Percentiles rank a stretch among this genome's conserved stretches.
phyloP scores from a whole-genome alignment of 2,113 vertebrate genomes.

The Xenus cinereus region DNA sequence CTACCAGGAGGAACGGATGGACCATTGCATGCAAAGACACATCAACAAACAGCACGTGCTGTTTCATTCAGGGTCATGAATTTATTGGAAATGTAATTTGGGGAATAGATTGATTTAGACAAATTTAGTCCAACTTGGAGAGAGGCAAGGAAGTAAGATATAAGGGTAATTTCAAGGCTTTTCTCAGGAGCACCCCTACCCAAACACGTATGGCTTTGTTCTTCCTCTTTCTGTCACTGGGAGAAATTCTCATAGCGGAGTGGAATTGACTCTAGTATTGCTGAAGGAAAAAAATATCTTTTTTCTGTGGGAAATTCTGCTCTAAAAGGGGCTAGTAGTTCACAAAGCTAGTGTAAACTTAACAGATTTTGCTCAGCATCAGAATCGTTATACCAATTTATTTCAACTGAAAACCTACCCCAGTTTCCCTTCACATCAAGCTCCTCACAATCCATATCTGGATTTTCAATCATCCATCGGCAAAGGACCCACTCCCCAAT shows the following conservation, averaged over 20 bases:
- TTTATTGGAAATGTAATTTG: background rate
- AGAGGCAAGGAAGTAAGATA: background rate
- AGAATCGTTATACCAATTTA: background rate
- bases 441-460: background rate
- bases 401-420: background rate
- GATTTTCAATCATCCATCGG: background rate
- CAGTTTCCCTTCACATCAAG: background rate
- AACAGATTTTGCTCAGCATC: background rate
- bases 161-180: background rate
- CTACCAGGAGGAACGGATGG: background rate
- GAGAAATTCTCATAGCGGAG: background rate
- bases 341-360: background rate
- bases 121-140: background rate
- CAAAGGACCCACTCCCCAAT: background rate
- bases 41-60: background rate
- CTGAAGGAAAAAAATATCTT: background rate
- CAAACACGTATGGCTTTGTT: background rate
- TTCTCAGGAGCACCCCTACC: background rate
- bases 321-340: background rate
- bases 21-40: background rate
- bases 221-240: background rate
- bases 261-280: background rate
- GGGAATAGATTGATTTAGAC: background rate
- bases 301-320: background rate
- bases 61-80: background rate